These are phyloP conservation scores for Octodon degus DNA, from an alignment of 2,113 vertebrate genomes.

Conservation along the genomic window DNA sequence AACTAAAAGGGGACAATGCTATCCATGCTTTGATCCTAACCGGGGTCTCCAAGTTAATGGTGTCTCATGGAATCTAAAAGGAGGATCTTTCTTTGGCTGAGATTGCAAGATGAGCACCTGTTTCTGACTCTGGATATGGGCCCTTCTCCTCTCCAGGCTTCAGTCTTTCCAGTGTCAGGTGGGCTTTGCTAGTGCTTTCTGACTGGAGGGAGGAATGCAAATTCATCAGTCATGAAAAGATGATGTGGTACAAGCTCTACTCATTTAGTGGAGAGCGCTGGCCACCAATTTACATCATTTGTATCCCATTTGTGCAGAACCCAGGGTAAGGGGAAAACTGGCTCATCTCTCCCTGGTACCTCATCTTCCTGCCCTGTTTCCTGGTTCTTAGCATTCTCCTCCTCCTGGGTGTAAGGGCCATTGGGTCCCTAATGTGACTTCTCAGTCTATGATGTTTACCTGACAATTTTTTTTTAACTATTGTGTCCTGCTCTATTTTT, in stretches of 20 bases:
- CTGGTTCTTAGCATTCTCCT: background rate
- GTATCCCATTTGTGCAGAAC: background rate
- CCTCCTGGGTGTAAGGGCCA: background rate
- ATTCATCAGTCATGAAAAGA: accelerated
- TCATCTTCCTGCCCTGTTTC: background rate
- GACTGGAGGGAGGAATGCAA: background rate
- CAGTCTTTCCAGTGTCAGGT: background rate
- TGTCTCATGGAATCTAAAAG: background rate
- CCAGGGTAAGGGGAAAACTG: accelerated
- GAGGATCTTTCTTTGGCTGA: background rate
- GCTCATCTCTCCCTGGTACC: accelerated
- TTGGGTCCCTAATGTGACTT: background rate
- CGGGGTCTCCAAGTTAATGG: too few relatives aligned
- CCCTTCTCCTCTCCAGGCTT: background rate
- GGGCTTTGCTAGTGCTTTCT: background rate
- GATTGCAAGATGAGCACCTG: background rate
- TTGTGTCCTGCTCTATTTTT: background rate
- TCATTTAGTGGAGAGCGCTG: background rate
- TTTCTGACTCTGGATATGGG: background rate
- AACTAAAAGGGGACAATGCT: background rate
- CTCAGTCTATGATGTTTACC: background rate
- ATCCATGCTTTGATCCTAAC: background rate
- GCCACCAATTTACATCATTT: too few relatives aligned
- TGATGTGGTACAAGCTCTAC: too few relatives aligned
- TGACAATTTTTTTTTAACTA: background rate